phyloP scores from a whole-genome alignment of 2,888 invertebrate species.

The Acrobasis repandana region DNA sequence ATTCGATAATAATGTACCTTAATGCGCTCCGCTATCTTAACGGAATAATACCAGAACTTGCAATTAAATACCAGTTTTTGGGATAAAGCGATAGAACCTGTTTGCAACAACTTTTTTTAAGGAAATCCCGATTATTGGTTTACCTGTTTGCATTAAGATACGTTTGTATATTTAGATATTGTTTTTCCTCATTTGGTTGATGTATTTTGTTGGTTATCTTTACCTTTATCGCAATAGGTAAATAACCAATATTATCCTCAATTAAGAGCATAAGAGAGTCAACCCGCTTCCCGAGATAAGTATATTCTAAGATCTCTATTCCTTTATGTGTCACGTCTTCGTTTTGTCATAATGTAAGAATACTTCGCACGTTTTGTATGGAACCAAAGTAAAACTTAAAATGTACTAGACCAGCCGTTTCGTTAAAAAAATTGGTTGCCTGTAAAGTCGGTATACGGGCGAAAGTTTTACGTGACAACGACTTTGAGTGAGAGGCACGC shows the following conservation, averaged over 20 bases:
- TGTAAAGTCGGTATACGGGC: no score
- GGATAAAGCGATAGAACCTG: slow-evolving; percentile 6
- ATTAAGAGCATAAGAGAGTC: background rate
- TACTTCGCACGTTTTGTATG: no score
- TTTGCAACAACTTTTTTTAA: slow-evolving; percentile 28
- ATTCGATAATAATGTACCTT: background rate
- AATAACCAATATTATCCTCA: background rate
- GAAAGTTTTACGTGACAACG: no score
- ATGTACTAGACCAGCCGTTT: no score
- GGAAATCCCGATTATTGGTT: slow-evolving; percentile 19
- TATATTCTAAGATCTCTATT: no score
- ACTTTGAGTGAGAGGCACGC: no score
- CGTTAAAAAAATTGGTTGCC: no score
- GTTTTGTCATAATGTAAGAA: no score
- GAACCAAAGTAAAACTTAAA: no score
- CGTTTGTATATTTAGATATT: background rate
- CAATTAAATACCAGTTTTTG: slow-evolving; percentile 20
- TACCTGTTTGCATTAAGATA: background rate
- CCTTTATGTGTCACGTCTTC: no score
- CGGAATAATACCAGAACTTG: slow-evolving; percentile 7
- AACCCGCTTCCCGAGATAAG: no score
- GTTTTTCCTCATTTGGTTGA: background rate
- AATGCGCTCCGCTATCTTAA: slow-evolving; percentile 3
- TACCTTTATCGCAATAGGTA: background rate
- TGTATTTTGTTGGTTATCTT: background rate